Evolutionary conservation across 2,888 invertebrate species (phyloP), one percentile per base, ranked within the genome.

Genomic region (Belgica antarctica): DNA sequence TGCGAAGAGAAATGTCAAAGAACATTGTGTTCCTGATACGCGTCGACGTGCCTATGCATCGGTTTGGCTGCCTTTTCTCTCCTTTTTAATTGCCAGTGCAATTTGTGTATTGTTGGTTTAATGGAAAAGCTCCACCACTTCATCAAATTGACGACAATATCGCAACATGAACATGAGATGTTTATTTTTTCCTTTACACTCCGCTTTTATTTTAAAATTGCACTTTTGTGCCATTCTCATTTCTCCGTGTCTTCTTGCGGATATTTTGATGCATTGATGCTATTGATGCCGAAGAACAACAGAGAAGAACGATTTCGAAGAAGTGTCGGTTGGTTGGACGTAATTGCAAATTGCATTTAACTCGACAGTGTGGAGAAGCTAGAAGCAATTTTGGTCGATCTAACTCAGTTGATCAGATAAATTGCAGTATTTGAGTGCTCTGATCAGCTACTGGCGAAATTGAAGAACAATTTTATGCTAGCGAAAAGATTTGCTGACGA

Each of bases 301-400:
- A 52, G 52, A 41, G 41, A 31, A 31, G 19, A 52, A 52, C 22
- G 19, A 52, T 22, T 61, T 61, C 62, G 19, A 34, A 27, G 63
- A 65, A 65, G 63, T 65, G 63, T 65, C 63, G 63, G 41, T n/a
- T 22, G 25, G 46, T 59, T 25, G 59, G 27, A n/a, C 22, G 27
- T 65, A 65, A 65, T 65, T 65, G 41, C 46, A 65, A 65, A 65
- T 65, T 65, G 36, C 34, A 27, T n/a, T n/a, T n/a, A n/a, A n/a
- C n/a, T 65, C 31, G 31, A n/a, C 17, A 62, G 24, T 63, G 27
- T 22, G 1, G 12, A 3, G 34, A 17, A 65, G 63, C 63, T 65
- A 65, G 63, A 46, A 65, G 63, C 63, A 34, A 65, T 41, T 59
- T 59, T 25, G 25, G 59, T 25, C 25, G 17, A 25, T 25, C 8